Evolutionary conservation across 2,113 vertebrate genomes (phyloP).

Genomic region (Nanorana parkeri): DNA sequence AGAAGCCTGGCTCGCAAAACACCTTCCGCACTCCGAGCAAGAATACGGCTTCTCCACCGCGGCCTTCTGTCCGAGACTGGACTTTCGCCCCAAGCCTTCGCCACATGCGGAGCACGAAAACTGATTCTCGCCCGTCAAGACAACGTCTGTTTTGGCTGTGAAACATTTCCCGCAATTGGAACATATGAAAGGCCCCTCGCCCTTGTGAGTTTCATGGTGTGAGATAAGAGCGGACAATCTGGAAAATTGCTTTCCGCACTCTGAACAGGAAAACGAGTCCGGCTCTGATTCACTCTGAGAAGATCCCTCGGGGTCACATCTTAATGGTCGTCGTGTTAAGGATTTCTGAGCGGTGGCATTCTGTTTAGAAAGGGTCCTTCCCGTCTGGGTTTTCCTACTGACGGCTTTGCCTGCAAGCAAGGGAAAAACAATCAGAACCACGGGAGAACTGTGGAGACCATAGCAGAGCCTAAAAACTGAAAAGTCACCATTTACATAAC

Average conservation of each 20-base stretch:
- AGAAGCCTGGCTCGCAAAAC: not conserved
- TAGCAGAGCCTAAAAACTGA: too few relatives aligned
- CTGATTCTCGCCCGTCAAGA: not conserved
- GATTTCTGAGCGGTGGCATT: too few relatives aligned
- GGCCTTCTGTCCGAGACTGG: not conserved
- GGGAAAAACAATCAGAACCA: too few relatives aligned
- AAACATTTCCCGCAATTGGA: too few relatives aligned
- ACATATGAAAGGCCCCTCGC: not conserved
- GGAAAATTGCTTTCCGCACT: slow-evolving; percentile 58
- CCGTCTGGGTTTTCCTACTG: too few relatives aligned
- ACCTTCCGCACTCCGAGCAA: not conserved
- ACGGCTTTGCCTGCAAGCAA: too few relatives aligned
- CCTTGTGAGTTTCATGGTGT: not conserved
- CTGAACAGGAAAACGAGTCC: slow-evolving; percentile 53
- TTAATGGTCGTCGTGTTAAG: too few relatives aligned
- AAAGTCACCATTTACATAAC: too few relatives aligned
- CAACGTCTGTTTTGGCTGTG: not conserved
- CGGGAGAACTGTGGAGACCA: too few relatives aligned
- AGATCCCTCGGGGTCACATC: too few relatives aligned
- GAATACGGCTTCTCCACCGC: not conserved
- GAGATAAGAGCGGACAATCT: slow-evolving; percentile 14
- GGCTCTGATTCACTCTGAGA: slow-evolving; percentile 2
- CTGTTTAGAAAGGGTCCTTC: too few relatives aligned
- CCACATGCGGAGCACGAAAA: not conserved
- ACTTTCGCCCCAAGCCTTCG: not conserved